Percentiles rank a stretch among this genome's conserved stretches.
Conservation (phyloP, 1,140 invertebrate genomes). For the Drosophila arizonae region DNA sequence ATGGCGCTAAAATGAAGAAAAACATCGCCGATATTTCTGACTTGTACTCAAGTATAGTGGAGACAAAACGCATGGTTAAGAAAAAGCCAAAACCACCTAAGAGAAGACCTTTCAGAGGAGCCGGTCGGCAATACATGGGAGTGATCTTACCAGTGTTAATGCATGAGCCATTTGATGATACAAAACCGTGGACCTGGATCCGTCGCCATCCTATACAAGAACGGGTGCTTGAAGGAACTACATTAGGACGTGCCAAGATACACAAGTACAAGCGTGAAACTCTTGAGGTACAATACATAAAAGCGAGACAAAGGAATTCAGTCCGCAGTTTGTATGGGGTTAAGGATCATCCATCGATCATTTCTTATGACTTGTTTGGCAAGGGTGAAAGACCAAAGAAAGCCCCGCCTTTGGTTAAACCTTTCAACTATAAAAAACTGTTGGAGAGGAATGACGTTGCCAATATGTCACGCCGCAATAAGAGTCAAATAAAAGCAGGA, state of each 20-base stretch:
- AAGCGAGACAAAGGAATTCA: not conserved
- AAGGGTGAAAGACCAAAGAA: not conserved
- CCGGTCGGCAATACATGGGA: not conserved
- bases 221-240: slow-evolving; percentile 5
- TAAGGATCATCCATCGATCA: too few species aligned
- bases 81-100: too few species aligned
- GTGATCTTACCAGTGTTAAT: slow-evolving; percentile 6
- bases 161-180: slow-evolving; percentile 25
- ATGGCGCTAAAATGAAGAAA: too few species aligned
- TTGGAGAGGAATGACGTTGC: too few species aligned
- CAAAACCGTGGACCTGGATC: slow-evolving; percentile 36
- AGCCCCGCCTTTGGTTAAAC: not conserved
- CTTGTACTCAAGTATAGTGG: slow-evolving; percentile 16
- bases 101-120: too few species aligned
- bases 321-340: not conserved
- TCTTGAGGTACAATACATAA: not conserved
- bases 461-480: too few species aligned
- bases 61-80: slow-evolving; percentile 7
- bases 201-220: slow-evolving; percentile 18
- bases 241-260: slow-evolving; percentile 11
- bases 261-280: slow-evolving; percentile 16
- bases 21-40: slow-evolving; percentile 11
- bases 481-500: too few species aligned
- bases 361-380: not conserved
- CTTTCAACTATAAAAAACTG: not conserved